Percentiles rank a stretch among this genome's conserved stretches.
These are phyloP conservation scores for Tretioscincus oriximinensis DNA, from an alignment of 2,113 vertebrate genomes.

Conservation along the genomic window DNA sequence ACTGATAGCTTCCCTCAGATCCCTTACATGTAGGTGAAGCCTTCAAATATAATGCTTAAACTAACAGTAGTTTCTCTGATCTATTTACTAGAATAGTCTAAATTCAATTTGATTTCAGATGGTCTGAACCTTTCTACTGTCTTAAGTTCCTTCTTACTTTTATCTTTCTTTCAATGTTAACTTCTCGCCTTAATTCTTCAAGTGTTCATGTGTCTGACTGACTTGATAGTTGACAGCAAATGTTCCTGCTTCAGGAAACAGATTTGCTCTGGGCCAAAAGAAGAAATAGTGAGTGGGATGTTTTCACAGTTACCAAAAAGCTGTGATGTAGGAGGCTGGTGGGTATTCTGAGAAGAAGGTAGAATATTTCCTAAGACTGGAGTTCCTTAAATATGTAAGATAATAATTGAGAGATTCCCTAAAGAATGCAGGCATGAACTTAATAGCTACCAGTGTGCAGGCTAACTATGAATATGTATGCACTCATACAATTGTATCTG, in stretches of 20 bases:
- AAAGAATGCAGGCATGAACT: neutral
- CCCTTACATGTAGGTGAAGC: too few relatives aligned
- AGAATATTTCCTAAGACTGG: neutral
- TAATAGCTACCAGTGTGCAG: neutral
- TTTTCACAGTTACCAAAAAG: constrained; percentile 13
- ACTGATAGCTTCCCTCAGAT: too few relatives aligned
- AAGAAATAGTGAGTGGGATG: neutral
- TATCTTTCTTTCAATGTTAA: neutral
- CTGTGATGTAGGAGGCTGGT: constrained; percentile 1
- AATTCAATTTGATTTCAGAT: neutral
- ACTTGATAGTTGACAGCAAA: constrained; percentile 1
- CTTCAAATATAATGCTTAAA: neutral
- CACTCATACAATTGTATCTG: too few relatives aligned
- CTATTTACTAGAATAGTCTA: neutral
- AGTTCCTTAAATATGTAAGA: neutral
- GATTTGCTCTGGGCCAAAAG: neutral
- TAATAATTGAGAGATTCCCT: neutral
- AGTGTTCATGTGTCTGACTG: constrained; percentile 3
- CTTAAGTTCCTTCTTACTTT: neutral
- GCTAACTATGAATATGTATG: too few relatives aligned
- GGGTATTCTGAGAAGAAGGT: neutral
- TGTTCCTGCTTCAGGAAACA: constrained; percentile 1
- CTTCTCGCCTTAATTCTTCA: neutral
- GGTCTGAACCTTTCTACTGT: neutral
- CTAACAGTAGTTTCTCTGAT: neutral